A percentile compares a stretch with the other conserved stretches of the same genome.
Evolutionary conservation across 2,113 vertebrate species (phyloP).

Genomic region (Theristicus caerulescens): DNA sequence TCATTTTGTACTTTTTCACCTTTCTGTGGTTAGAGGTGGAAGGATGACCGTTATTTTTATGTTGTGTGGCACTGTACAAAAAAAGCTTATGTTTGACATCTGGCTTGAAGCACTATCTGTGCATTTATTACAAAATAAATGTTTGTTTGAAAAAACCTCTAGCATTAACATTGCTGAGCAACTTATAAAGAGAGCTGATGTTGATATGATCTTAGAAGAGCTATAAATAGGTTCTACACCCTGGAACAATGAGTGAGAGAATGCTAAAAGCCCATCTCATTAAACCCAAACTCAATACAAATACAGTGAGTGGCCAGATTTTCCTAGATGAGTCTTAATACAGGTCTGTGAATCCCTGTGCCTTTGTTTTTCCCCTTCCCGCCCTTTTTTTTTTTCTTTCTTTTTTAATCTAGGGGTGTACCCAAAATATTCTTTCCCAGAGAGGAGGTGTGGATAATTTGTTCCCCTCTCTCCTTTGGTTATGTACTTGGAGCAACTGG

Average conservation of each 20-base stretch:
- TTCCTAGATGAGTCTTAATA: neutral
- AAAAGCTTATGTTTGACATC: neutral
- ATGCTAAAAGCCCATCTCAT: neutral
- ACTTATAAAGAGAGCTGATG: neutral
- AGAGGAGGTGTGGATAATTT: neutral
- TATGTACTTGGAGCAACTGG: neutral
- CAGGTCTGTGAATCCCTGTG: neutral
- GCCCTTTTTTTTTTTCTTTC: too few species aligned
- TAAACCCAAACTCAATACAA: neutral
- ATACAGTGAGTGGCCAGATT: neutral
- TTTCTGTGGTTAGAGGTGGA: neutral
- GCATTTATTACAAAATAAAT: neutral
- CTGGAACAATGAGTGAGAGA: neutral
- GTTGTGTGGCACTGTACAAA: neutral
- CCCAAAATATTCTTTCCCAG: neutral
- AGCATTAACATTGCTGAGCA: neutral
- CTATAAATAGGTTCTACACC: neutral
- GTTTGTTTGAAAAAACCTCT: neutral
- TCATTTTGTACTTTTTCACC: neutral
- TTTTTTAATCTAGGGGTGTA: neutral
- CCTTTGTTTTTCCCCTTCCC: neutral
- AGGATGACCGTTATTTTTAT: neutral
- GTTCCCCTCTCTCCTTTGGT: neutral
- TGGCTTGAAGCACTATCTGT: neutral
- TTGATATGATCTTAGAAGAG: neutral